Percentiles rank a stretch among this genome's conserved stretches.
Evolutionary conservation across 1,140 invertebrate genomes (phyloP).

Genomic region (Berghia stephanieae): DNA sequence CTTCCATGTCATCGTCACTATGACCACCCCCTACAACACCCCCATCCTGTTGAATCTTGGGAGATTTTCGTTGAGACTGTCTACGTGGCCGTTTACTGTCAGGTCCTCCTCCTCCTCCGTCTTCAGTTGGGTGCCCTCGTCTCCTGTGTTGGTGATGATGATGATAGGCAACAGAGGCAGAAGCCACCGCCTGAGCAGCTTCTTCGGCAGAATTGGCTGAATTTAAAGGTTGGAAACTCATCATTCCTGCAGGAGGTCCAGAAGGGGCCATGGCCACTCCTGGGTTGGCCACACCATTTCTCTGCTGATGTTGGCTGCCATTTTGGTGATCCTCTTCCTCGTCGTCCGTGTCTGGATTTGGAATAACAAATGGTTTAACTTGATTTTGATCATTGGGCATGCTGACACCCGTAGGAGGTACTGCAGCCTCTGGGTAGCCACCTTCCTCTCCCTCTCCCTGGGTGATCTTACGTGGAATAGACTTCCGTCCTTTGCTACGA

Average conservation of each 20-base stretch:
- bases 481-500: constrained; percentile 30
- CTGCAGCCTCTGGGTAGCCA: background rate
- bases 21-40: too few species aligned
- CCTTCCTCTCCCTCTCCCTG: constrained; percentile 11
- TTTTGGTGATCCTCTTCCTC: constrained; percentile 18
- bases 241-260: too few species aligned
- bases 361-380: constrained; percentile 33
- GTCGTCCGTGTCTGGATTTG: constrained; percentile 31
- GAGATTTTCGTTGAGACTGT: constrained; percentile 26
- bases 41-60: constrained; percentile 26
- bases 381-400: too few species aligned
- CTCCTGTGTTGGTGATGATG: too few species aligned
- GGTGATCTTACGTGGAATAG: constrained; percentile 29
- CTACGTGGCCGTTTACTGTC: constrained; percentile 27
- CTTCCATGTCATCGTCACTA: constrained; percentile 1
- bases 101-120: background rate
- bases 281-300: too few species aligned
- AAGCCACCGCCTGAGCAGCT: too few species aligned
- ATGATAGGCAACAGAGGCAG: too few species aligned
- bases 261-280: too few species aligned
- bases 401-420: background rate
- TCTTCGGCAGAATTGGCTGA: background rate
- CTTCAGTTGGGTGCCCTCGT: too few species aligned
- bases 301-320: too few species aligned
- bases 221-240: constrained; percentile 32